These are phyloP conservation scores for Coptotermes formosanus DNA, from an alignment of 1,140 invertebrate species.

Conservation along the genomic window DNA sequence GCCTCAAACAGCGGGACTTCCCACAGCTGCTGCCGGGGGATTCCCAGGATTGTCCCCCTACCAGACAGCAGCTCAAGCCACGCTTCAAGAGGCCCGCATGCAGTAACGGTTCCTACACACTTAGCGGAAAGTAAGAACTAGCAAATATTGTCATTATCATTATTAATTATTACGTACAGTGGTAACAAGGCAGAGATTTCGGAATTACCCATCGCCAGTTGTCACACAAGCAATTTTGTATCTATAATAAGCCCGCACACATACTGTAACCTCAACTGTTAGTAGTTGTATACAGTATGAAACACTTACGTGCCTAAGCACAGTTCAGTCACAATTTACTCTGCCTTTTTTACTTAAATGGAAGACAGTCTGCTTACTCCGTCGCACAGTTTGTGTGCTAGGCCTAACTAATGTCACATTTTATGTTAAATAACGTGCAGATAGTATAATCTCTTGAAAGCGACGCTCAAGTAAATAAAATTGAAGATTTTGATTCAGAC, in stretches of 20 bases:
- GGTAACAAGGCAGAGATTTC: not conserved
- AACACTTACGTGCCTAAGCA: not conserved
- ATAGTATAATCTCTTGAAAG: too few species aligned
- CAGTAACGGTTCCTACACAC: slow-evolving; percentile 46
- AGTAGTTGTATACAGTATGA: not conserved
- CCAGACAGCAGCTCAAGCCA: slow-evolving; percentile 51
- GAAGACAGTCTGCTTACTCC: not conserved
- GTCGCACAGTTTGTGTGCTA: too few species aligned
- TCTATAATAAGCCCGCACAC: not conserved
- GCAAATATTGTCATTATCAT: too few species aligned
- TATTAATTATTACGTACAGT: not conserved
- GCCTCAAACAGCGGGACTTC: slow-evolving; percentile 58
- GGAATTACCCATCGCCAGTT: not conserved
- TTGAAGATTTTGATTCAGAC: too few species aligned
- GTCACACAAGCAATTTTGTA: not conserved
- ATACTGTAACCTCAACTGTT: not conserved
- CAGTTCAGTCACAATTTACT: not conserved
- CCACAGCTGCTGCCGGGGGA: slow-evolving; percentile 51
- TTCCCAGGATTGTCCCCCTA: slow-evolving; percentile 62
- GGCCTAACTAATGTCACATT: too few species aligned
- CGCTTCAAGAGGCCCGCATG: slow-evolving; percentile 57
- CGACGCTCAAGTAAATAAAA: too few species aligned
- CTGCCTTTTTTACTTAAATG: not conserved
- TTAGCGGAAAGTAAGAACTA: slow-evolving; percentile 2
- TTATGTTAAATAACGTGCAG: too few species aligned